Base-by-base conservation (phyloP, 2,888 invertebrate genomes). In the Seira ritae region DNA sequence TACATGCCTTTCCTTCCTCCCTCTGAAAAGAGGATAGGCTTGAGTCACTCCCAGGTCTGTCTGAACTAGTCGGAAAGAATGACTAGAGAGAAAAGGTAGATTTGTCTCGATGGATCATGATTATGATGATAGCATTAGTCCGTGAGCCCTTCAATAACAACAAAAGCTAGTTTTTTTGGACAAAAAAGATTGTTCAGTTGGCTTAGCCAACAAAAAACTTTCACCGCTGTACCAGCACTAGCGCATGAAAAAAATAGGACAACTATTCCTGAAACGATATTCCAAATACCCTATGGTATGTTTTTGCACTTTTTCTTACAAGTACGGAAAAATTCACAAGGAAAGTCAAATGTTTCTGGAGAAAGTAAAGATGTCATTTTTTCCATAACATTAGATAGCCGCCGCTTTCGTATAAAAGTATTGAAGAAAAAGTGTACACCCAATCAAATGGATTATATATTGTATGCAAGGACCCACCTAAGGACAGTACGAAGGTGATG, bases 101-200 rank as follows among this genome's bases (percentile, higher is more conserved):
- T 78, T 77, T 83, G 73, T 78, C 77, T 83, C 66, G 77, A 83
- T 83, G 82, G 73, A 74, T 83, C 73, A 73, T 73, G 46, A 73
- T 83, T 83, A 78, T 83, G 82, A 67, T 77, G 62, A 81, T 74
- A 23, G 75, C 20, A 31, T 31, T 31, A 31, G 31, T 31, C 12
- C 20, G 65, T 3, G 37, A 70, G 66, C 23, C 23, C 31, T n/a
- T 66, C 23, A 22, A 66, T 22, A 15, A 23, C 23, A 66, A 31
- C 31, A 31, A 31, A 31, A 31, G 31, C 31, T 31, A 31, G 31
- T 2, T 31, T 2, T 31, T 31, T 31, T 8, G 31, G 31, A 31
- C 31, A 31, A 31, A 31, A 31, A 31, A 31, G n/a, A 31, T 31
- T 31, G 31, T 31, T 31, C 31, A 8, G 31, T 31, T 31, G 31